Evolutionary conservation across 2,888 invertebrate species (phyloP).

Genomic region (Campoplex capitator): DNA sequence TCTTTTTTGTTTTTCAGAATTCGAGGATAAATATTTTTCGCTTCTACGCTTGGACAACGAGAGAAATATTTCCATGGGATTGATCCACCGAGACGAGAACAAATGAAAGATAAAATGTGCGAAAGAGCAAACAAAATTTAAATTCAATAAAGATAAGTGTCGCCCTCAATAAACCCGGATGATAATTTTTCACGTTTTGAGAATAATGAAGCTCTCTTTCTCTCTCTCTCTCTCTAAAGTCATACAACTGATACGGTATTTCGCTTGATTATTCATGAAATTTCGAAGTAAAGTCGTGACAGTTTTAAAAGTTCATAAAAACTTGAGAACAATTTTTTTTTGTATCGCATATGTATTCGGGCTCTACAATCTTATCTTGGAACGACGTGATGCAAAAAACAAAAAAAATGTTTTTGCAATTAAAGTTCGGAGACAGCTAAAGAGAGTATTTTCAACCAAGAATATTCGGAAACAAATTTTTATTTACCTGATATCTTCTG

Average conservation of each 20-base stretch:
- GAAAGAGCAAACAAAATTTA: background rate
- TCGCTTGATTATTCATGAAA: background rate
- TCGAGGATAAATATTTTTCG: background rate
- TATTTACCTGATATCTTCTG: no score
- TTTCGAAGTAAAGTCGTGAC: background rate
- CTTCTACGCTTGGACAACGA: background rate
- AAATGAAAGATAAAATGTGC: background rate
- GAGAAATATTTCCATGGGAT: background rate
- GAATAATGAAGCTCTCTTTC: background rate
- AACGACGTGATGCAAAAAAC: background rate
- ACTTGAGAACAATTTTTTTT: background rate
- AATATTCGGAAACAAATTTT: background rate
- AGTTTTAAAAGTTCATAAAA: no score
- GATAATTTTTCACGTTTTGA: background rate
- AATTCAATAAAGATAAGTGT: background rate
- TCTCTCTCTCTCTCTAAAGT: background rate
- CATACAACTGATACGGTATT: no score
- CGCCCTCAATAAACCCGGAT: background rate
- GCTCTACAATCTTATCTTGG: background rate
- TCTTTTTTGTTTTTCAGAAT: no score
- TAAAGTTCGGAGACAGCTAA: background rate
- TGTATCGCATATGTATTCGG: background rate
- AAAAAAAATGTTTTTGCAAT: background rate
- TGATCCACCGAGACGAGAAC: background rate
- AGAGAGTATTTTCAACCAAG: background rate